Conservation (phyloP, 2,797 vertebrate genomes). For the Cheirogaleus major region DNA sequence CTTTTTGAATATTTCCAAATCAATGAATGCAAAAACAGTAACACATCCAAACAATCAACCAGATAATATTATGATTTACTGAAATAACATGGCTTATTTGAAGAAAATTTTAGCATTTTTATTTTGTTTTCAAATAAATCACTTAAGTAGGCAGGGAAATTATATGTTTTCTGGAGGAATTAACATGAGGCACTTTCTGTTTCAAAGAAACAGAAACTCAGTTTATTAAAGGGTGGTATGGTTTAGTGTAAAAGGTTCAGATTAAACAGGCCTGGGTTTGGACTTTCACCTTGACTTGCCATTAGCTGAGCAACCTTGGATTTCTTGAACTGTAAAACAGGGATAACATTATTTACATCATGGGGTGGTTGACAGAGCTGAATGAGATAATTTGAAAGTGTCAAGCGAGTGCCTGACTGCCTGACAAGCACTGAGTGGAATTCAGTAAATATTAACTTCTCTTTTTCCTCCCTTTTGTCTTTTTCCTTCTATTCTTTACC, state of each 20-base stretch:
- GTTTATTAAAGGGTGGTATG: neutral
- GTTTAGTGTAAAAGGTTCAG: neutral
- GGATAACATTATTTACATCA: neutral
- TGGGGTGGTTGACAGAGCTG: neutral
- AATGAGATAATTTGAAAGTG: slow-evolving; percentile 14
- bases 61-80: neutral
- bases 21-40: neutral
- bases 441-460: neutral
- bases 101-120: neutral
- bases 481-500: neutral
- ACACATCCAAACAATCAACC: neutral
- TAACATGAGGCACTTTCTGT: neutral
- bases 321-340: neutral
- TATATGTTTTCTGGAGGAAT: neutral
- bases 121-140: neutral
- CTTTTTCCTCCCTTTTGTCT: neutral
- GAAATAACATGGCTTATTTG: neutral
- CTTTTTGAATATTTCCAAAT: neutral
- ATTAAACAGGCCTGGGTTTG: neutral
- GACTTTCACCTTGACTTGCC: neutral
- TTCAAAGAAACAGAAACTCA: neutral
- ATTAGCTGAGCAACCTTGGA: neutral
- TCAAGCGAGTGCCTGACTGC: neutral
- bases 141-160: neutral
- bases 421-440: neutral